phyloP scores from a whole-genome alignment of 1,140 invertebrate genomes.

The Lineus longissimus region DNA sequence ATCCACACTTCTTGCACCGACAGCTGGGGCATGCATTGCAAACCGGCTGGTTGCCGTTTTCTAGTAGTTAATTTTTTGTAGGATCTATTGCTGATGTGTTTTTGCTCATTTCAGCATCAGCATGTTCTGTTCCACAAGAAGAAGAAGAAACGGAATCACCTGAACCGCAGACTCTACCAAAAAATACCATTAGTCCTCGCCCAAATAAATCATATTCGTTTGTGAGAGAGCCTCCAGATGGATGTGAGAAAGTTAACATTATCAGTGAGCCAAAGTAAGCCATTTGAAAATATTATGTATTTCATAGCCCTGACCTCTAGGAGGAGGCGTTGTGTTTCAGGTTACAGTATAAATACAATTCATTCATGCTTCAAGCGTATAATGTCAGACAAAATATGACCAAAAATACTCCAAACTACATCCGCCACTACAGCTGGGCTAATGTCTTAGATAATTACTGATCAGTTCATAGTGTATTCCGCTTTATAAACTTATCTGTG shows the following conservation, averaged over 20 bases:
- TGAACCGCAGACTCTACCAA: slow-evolving; percentile 29
- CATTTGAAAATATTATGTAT: not conserved
- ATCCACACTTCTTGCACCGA: too few species aligned
- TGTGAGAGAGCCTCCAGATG: slow-evolving; percentile 79
- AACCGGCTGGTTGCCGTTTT: too few species aligned
- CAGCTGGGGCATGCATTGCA: too few species aligned
- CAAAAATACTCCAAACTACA: not conserved
- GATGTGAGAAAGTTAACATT: slow-evolving; percentile 75
- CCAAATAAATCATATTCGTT: slow-evolving; percentile 71
- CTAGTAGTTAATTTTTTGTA: too few species aligned
- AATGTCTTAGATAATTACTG: too few species aligned
- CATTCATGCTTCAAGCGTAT: not conserved
- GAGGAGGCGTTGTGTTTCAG: slow-evolving; percentile 7
- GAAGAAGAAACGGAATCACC: slow-evolving; percentile 10
- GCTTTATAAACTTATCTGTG: too few species aligned
- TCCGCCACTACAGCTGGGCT: not conserved
- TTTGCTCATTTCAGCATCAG: too few species aligned
- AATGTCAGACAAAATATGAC: not conserved
- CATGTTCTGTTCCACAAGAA: too few species aligned
- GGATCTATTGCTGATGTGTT: not conserved
- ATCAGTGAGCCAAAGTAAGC: slow-evolving; percentile 62
- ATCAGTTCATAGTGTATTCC: too few species aligned
- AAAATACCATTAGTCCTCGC: slow-evolving; percentile 70
- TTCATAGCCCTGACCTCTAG: slow-evolving; percentile 1
- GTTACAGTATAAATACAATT: not conserved